Evolutionary conservation across 2,888 invertebrate species (phyloP).

Genomic region (Campoletis raptor): DNA sequence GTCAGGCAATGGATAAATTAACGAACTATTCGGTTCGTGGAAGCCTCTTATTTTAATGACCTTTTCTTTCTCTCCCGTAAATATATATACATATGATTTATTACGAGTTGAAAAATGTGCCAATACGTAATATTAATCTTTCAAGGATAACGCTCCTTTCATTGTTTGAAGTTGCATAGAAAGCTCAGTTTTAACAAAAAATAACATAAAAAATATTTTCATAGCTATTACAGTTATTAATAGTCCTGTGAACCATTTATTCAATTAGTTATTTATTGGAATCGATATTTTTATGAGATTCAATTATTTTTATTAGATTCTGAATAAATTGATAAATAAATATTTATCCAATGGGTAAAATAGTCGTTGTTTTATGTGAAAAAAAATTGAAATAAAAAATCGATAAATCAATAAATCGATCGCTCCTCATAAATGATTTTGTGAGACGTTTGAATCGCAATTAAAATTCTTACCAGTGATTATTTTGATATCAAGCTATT

Average conservation of each 20-base stretch:
- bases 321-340: background rate
- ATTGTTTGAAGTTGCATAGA: background rate
- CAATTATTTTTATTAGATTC: background rate
- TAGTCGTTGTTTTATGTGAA: background rate
- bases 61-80: background rate
- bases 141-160: conserved; percentile 21
- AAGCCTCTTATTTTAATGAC: conserved; percentile 37
- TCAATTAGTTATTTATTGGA: background rate
- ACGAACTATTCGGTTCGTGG: conserved; percentile 41
- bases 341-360: background rate
- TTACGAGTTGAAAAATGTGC: conserved; percentile 15
- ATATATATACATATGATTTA: conserved; percentile 24
- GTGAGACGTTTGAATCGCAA: background rate
- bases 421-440: background rate
- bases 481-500: background rate
- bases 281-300: background rate
- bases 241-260: background rate
- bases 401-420: background rate
- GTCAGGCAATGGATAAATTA: conserved; percentile 37
- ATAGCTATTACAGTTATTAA: background rate
- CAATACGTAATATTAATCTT: conserved; percentile 18
- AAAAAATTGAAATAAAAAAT: background rate
- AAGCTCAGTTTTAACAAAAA: too few relatives aligned
- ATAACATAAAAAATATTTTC: background rate
- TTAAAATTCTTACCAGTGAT: background rate